Evolutionary conservation across 1,140 invertebrate genomes (phyloP).

Genomic region (Rhopalosiphum maidis): DNA sequence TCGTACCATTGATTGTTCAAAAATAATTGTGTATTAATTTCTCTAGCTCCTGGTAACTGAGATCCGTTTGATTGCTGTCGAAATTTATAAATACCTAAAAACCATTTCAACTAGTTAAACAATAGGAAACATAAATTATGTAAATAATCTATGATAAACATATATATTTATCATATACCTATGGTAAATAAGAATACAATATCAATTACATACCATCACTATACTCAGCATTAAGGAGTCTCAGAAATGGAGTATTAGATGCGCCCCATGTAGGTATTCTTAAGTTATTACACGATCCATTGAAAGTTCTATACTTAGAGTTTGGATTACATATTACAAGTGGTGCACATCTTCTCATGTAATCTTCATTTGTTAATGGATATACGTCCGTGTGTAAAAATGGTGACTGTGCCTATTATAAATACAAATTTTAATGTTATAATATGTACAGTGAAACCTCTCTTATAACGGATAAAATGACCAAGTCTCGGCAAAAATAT

Average conservation of each 20-base stretch:
- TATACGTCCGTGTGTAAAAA: conserved; percentile 16
- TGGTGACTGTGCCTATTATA: conserved; percentile 43
- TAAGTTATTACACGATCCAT: conserved; percentile 94
- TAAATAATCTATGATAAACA: no score
- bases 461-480: no score
- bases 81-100: conserved; percentile 46
- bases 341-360: conserved; percentile 39
- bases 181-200: background rate
- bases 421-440: background rate
- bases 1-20: conserved; percentile 27
- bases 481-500: no score
- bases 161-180: no score
- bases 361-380: conserved; percentile 20
- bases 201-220: conserved; percentile 66
- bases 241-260: conserved; percentile 79
- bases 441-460: background rate
- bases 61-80: conserved; percentile 1
- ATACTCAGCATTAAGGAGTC: conserved; percentile 80
- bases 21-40: conserved; percentile 41
- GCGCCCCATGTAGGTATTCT: conserved; percentile 86
- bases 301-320: conserved; percentile 79
- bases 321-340: conserved; percentile 43
- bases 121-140: no score
- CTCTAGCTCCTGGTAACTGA: conserved; percentile 16
- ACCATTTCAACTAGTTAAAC: background rate